Base-by-base conservation (phyloP, 2,888 invertebrate genomes). In the Eupeodes luniger region DNA sequence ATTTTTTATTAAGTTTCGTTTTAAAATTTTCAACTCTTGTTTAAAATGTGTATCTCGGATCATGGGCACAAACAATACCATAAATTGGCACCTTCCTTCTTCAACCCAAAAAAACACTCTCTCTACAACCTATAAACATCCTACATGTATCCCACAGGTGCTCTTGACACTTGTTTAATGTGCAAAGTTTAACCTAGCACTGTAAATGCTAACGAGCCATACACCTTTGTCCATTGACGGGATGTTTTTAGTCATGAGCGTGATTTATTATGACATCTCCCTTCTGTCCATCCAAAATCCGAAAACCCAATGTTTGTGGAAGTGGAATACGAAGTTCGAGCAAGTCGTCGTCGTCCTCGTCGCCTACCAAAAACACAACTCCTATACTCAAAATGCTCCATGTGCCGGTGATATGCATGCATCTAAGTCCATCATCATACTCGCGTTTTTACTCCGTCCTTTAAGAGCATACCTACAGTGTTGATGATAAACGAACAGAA, bases 241-340 rank as follows among this genome's bases (percentile, higher is more conserved):
- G 72, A 12, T 66, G 76, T 51, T 84, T 87, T 84, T 84, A 80
- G 80, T 84, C 87, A 84, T 83, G 79, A 84, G 36, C 72, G 80
- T 87, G 87, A 87, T 87, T 87, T 84, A 87, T 87, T 84, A 84
- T 77, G 84, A 87, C 80, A 74, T 84, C 72, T 76, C 80, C 70
- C 83, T 66, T 57, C 62, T 72, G 66, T 53, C 72, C 75, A 55
- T 70, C 64, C 64, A 36, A 36, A 47, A 27, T 49, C n/a, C 55
- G 36, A 0, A 40, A 40, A 49, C 27, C 1, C 12, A 51, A 12
- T 53, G 53, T 53, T 14, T 19, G 59, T 59, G 59, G 47, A 59
- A 66, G 44, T 59, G 66, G 34, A 69, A 62, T 44, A 76, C 64
- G 19, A 75, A 75, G 44, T 55, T 72, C 59, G 75, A 78, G 75